Percentiles rank a stretch among this genome's conserved stretches.
Evolutionary conservation across 2,888 invertebrate species (phyloP).

Genomic region (Polymixis lichenea): DNA sequence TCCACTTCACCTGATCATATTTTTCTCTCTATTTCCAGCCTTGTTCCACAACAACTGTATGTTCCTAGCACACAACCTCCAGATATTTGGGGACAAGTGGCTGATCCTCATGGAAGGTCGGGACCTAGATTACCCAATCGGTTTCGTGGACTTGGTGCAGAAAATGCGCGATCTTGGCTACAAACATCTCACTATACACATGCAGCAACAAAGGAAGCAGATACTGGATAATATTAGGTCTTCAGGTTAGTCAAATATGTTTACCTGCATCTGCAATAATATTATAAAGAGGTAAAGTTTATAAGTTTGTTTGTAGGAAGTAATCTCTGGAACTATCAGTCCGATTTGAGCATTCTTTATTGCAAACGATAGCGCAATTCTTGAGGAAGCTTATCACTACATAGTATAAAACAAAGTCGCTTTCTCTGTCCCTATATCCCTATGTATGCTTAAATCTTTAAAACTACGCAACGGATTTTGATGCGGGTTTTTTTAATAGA

Average conservation of each 20-base stretch:
- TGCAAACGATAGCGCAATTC: too few species aligned
- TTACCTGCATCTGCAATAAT: not conserved
- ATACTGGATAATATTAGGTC: slow-evolving; percentile 94
- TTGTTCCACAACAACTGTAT: slow-evolving; percentile 98
- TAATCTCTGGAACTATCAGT: too few species aligned
- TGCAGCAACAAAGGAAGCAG: slow-evolving; percentile 94
- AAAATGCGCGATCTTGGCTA: slow-evolving; percentile 92
- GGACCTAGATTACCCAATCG: slow-evolving; percentile 90
- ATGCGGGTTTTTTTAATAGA: too few species aligned
- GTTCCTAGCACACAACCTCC: slow-evolving; percentile 94
- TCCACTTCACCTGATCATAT: not conserved
- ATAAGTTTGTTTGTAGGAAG: too few species aligned
- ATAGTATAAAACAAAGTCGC: too few species aligned
- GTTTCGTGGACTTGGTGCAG: slow-evolving; percentile 93
- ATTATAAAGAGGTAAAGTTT: too few species aligned
- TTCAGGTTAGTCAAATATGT: slow-evolving; percentile 90
- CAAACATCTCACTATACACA: slow-evolving; percentile 93
- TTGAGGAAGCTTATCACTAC: too few species aligned
- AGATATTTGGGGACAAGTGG: slow-evolving; percentile 93
- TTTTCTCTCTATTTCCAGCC: slow-evolving; percentile 87
- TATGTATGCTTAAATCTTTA: too few species aligned
- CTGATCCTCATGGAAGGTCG: slow-evolving; percentile 90
- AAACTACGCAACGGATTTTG: too few species aligned
- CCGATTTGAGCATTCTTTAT: too few species aligned
- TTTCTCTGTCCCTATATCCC: too few species aligned